A percentile compares a stretch with the other conserved stretches of the same genome.
Conservation (phyloP, 1,140 invertebrate species). For the Drosophila insularis region DNA sequence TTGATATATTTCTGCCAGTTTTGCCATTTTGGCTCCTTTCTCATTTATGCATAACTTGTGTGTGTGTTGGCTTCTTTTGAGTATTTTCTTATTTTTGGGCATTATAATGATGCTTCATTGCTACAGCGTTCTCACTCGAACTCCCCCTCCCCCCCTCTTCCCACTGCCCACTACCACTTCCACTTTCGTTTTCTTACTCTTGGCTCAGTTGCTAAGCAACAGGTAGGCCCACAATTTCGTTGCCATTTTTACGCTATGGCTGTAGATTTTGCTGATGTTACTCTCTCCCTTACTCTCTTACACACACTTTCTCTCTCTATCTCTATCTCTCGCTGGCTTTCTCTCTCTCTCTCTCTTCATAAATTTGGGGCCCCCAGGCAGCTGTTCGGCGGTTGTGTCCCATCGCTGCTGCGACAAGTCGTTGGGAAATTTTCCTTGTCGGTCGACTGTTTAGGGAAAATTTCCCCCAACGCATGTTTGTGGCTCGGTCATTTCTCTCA, state of each 20-base stretch:
- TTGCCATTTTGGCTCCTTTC: background rate
- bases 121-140: background rate
- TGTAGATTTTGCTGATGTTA: background rate
- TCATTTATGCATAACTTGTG: slow-evolving; percentile 2
- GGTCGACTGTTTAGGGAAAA: slow-evolving; percentile 23
- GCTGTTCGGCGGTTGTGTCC: background rate
- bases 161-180: background rate
- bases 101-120: background rate
- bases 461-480: slow-evolving; percentile 34
- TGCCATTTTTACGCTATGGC: background rate
- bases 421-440: slow-evolving; percentile 27
- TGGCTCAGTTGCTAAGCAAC: slow-evolving; percentile 69
- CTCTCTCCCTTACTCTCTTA: slow-evolving; percentile 6
- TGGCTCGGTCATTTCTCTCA: slow-evolving; percentile 40
- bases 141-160: no score
- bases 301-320: background rate
- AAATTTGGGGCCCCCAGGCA: background rate
- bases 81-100: background rate
- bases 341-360: background rate
- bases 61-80: background rate
- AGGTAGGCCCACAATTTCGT: slow-evolving; percentile 66
- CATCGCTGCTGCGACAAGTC: slow-evolving; percentile 47
- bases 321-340: background rate
- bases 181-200: background rate
- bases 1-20: background rate